phyloP scores from a whole-genome alignment of 64 coral and sea anemone species.

The Porites lutea region DNA sequence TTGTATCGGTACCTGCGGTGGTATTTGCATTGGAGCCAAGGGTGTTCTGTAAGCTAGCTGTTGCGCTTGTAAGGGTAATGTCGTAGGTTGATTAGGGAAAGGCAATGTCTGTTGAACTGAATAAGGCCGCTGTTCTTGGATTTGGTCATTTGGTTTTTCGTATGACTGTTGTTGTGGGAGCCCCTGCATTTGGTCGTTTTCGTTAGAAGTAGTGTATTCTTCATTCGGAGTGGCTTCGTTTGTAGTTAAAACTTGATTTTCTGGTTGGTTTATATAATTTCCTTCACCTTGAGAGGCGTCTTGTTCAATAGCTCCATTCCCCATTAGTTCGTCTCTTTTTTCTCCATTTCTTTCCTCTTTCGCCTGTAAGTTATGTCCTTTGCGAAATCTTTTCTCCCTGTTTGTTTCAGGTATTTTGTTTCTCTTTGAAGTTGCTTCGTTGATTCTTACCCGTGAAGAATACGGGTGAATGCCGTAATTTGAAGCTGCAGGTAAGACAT shows the following conservation, averaged over 20 bases:
- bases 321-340: slow-evolving; percentile 63
- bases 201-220: neutral
- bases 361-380: neutral
- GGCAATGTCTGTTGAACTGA: slow-evolving; percentile 12
- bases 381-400: neutral
- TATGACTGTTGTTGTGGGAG: neutral
- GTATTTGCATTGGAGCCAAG: slow-evolving; percentile 30
- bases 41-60: neutral
- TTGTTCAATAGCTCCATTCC: neutral
- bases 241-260: slow-evolving; percentile 12
- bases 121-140: neutral
- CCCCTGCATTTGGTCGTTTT: slow-evolving; percentile 26
- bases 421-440: slow-evolving; percentile 60
- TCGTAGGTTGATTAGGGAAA: neutral
- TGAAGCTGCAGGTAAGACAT: slow-evolving; percentile 24
- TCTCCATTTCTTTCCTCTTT: neutral
- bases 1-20: neutral
- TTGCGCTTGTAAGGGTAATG: neutral
- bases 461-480: slow-evolving; percentile 8
- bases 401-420: slow-evolving; percentile 13
- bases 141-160: neutral
- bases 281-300: neutral
- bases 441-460: slow-evolving; percentile 63
- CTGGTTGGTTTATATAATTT: neutral
- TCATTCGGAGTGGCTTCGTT: neutral